Conservation (phyloP, 2,113 vertebrate species). For the Phylloscopus trochiloides region DNA sequence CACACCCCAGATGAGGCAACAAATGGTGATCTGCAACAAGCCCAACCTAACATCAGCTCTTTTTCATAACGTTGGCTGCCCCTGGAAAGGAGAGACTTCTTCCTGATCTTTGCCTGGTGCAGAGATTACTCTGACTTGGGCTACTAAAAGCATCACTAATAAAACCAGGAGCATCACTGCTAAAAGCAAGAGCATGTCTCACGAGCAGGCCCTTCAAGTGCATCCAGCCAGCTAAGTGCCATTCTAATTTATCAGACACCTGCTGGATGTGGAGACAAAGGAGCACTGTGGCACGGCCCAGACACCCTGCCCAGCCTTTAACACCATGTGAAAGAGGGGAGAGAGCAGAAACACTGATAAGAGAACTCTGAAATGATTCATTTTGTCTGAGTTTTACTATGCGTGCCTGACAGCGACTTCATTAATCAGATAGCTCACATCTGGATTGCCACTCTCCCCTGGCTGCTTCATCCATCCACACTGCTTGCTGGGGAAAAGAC, state of each 20-base stretch:
- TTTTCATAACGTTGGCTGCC: background rate
- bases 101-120: background rate
- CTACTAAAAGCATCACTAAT: background rate
- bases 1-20: background rate
- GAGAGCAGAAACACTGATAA: background rate
- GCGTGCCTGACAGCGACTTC: background rate
- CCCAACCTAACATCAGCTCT: background rate
- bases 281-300: background rate
- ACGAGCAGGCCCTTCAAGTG: background rate
- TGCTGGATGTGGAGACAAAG: background rate
- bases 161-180: background rate
- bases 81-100: background rate
- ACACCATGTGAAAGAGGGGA: background rate
- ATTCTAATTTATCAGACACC: background rate
- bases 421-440: slow-evolving; percentile 24
- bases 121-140: background rate
- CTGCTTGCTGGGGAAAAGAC: background rate
- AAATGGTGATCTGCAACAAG: background rate
- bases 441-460: background rate
- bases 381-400: slow-evolving; percentile 46
- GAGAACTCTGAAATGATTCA: slow-evolving; percentile 36
- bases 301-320: background rate
- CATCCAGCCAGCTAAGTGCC: background rate
- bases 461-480: background rate
- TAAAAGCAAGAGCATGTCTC: background rate